Evolutionary conservation across 2,113 vertebrate species (phyloP).

Genomic region (Leptobrachium ailaonicum): DNA sequence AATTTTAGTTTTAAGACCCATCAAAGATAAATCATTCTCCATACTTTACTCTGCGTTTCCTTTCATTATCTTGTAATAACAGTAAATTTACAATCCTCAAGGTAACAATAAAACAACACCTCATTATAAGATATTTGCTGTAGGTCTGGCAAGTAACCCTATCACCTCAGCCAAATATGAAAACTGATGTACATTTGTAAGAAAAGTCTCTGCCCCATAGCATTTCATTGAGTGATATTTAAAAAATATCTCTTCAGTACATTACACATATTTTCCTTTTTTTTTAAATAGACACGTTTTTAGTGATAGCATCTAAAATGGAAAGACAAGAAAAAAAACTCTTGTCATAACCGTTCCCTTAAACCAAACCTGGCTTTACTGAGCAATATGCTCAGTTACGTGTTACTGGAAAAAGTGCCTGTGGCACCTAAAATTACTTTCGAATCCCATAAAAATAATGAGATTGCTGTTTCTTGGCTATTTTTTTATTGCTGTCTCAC

Average conservation of each 20-base stretch:
- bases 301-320: neutral
- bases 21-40: too few species aligned
- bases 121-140: conserved; percentile 30
- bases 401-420: neutral
- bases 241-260: neutral
- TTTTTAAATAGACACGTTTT: neutral
- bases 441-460: neutral
- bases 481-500: too few species aligned
- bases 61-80: conserved; percentile 12
- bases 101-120: conserved; percentile 15
- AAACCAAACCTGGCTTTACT: neutral
- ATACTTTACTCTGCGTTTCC: neutral
- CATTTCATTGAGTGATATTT: conserved; percentile 7
- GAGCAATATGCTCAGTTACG: conserved; percentile 5
- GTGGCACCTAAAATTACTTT: neutral
- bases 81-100: neutral
- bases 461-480: neutral
- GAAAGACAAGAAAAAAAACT: neutral
- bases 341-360: neutral
- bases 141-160: conserved; percentile 21
- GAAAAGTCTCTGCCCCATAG: neutral
- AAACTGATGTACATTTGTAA: neutral
- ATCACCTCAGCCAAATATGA: neutral
- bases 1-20: too few species aligned
- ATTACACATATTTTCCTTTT: neutral